Conservation (phyloP, 2,113 vertebrate species). For the Pelmatolapia mariae region DNA sequence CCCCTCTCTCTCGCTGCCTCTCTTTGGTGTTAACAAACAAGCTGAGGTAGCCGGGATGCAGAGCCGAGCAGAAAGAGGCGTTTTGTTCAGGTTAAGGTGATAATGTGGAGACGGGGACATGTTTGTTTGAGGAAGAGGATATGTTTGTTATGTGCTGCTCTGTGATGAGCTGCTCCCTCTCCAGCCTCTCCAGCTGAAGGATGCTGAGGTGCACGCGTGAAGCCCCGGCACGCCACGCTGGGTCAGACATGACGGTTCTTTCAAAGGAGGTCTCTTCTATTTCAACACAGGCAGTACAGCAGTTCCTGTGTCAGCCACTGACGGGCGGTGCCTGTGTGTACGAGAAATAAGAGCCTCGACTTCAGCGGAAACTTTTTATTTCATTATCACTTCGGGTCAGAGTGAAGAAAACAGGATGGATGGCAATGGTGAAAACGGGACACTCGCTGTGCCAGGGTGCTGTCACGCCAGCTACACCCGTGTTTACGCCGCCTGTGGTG, state of each 20-base stretch:
- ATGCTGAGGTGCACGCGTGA: neutral
- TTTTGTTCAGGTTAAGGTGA: conserved; percentile 57
- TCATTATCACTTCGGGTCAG: neutral
- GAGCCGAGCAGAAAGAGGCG: conserved; percentile 48
- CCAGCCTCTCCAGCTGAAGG: conserved; percentile 16
- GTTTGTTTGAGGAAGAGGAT: conserved; percentile 58
- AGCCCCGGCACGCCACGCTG: neutral
- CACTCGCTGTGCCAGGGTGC: neutral
- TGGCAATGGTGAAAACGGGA: neutral
- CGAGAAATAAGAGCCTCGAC: neutral
- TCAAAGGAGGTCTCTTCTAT: neutral
- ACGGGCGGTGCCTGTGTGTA: neutral
- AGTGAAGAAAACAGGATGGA: neutral
- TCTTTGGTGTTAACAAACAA: conserved; percentile 86
- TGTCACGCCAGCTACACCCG: neutral
- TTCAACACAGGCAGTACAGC: fast-evolving
- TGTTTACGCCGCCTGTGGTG: neutral
- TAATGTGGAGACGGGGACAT: conserved; percentile 50
- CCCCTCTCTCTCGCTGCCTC: conserved; percentile 6
- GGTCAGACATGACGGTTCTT: neutral
- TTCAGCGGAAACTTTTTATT: neutral
- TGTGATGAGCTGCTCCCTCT: conserved; percentile 32
- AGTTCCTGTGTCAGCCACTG: neutral
- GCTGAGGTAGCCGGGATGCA: conserved; percentile 70
- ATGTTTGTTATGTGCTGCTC: conserved; percentile 53